Base-by-base conservation (phyloP, 92 coral and sea anemone genomes). In the Epizoanthus fatuus region DNA sequence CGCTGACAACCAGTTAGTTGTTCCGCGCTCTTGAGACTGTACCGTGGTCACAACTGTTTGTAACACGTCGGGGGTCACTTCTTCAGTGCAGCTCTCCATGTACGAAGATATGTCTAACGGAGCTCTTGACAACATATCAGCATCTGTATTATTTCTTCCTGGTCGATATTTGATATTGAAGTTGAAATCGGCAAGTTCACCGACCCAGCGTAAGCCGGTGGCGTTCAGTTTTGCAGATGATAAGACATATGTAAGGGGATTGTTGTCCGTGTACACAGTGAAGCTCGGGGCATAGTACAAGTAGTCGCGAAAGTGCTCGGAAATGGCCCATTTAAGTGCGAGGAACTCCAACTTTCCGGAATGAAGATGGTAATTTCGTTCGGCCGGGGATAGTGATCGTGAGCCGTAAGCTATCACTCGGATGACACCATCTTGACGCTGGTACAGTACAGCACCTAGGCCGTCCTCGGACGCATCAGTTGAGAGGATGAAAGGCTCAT, bases 341-440 rank as follows among this genome's bases (percentile, higher is more conserved):
- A 84, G 60, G 66, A 79, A 77, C 35, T 89, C 92, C 84, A 89
- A 19, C 67, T 75, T 88, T n/a, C 88, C 73, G 8, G 92, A 63
- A 29, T 74, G 88, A 20, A 88, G 87, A 63, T 88, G 91, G 70
- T 87, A 87, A 45, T 87, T 87, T 59, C 72, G 81, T 49, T 87
- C 87, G 1, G 88, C 92, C 52, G 60, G 80, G 0, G 81, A 82
- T 35, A 88, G 32, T 25, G 49, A 81, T 55, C 91, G 91, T 17
- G 91, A 88, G 19, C 87, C 91, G 19, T 88, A 82, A 2, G 78
- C 87, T 0, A 64, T 84, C 73, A 81, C 81, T 53, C 90, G 45
- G n/a, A 86, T 67, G 55, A 57, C 52, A 0, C 83, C 85, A 53
- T 78, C 10, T 69, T 78, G 90, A 15, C 58, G 37, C 64, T 87